Conservation (phyloP, 2,797 vertebrate species). For the Limosa lapponica region DNA sequence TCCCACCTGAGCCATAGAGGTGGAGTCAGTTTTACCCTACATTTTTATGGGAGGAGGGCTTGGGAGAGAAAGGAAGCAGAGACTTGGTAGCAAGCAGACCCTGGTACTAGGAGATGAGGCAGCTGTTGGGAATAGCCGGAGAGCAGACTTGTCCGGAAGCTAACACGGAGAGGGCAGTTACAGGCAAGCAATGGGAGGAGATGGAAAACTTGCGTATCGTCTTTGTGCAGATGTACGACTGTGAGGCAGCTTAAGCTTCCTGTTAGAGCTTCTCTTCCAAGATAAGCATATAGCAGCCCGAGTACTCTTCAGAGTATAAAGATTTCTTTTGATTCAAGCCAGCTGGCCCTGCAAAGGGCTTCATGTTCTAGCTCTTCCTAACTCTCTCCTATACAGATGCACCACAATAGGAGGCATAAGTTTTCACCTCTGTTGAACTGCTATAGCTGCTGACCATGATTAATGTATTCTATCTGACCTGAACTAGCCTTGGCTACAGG, state of each 20-base stretch:
- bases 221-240: background rate
- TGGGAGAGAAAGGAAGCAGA: background rate
- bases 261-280: background rate
- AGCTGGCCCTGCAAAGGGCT: background rate
- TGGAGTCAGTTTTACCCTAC: background rate
- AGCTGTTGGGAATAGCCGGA: background rate
- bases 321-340: background rate
- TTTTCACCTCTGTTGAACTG: background rate
- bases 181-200: background rate
- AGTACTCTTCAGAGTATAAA: background rate
- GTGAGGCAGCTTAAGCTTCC: background rate
- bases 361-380: background rate
- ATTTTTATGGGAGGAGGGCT: fast-evolving
- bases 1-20: background rate
- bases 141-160: background rate
- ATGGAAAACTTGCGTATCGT: background rate
- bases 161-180: background rate
- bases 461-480: background rate
- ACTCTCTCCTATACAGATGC: background rate
- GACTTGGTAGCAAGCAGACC: background rate
- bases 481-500: background rate
- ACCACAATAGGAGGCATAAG: background rate
- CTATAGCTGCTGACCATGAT: background rate
- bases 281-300: background rate
- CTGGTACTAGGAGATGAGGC: background rate